Base-by-base conservation (phyloP, 2,888 invertebrate genomes). In the Thereva unica region DNA sequence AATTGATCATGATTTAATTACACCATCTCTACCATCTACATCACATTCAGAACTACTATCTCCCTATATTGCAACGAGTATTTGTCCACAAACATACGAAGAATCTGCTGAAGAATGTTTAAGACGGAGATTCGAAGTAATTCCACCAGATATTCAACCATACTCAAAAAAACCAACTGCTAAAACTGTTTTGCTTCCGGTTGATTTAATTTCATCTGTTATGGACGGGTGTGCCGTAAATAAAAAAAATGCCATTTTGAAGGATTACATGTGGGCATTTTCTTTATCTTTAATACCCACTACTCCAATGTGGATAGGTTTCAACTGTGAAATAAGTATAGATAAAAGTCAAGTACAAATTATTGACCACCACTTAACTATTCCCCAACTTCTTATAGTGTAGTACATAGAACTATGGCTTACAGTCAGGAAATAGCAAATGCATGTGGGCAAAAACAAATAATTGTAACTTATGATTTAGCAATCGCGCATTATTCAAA, bases 401-500 rank as follows among this genome's bases (percentile, higher is more conserved):
- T 70, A 37, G 74, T 76, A 23, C 55, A 71, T 52, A 64, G 74
- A 74, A 76, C 75, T 66, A 54, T 76, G 54, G 55, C 73, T 68
- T 54, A 69, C 42, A 69, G 71, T 49, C 71, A 73, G 65, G 56
- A 72, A 12, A 34, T 74, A 61, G 72, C 74, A 6, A 41, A 66
- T 5, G 72, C 74, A 68, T 74, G 71, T 69, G 23, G 70, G 55
- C 71, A 71, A 67, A 47, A 66, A 38, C 70, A 72, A 47, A 69
- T 69, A 7, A 57, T 64, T 5, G 64, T 74, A 65, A 75, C 76
- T 5, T 77, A 76, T 68, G 76, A 76, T 71, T 68, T 77, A 49
- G 76, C 75, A 3, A 76, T 76, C 68, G 64, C 75, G 71, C 73
- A 5, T 73, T 64, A 70, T 74, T 76, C 63, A 75, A 75, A 72